These are phyloP conservation scores for Platycheirus rosarum DNA, from an alignment of 2,888 invertebrate genomes.

Conservation along the genomic window DNA sequence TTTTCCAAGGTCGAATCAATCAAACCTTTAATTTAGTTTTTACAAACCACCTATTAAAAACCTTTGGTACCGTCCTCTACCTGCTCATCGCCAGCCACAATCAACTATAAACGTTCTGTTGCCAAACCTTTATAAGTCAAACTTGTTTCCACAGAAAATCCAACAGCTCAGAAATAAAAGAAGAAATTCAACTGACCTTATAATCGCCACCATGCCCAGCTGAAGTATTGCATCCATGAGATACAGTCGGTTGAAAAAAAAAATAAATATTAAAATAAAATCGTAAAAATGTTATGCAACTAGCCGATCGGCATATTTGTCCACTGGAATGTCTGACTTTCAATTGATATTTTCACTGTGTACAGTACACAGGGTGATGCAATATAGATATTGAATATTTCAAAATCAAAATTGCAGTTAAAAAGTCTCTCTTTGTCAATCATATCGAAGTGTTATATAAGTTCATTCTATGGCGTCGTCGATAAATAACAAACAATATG, in stretches of 20 bases:
- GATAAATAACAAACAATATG: too few relatives aligned
- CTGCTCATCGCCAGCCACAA: background rate
- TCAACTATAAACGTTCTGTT: too few relatives aligned
- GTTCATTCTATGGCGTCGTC: too few relatives aligned
- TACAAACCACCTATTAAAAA: background rate
- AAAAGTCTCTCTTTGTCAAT: background rate
- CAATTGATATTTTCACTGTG: slow-evolving; percentile 21
- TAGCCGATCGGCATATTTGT: background rate
- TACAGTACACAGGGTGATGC: slow-evolving; percentile 24
- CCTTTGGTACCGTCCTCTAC: slow-evolving; percentile 8
- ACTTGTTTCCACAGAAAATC: slow-evolving; percentile 36
- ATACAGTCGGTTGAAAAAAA: background rate
- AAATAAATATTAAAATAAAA: slow-evolving; percentile 9
- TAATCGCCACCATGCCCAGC: slow-evolving; percentile 36
- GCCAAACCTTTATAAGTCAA: too few relatives aligned
- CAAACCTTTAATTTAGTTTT: slow-evolving; percentile 9
- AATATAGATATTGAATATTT: slow-evolving; percentile 6
- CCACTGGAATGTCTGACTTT: slow-evolving; percentile 31
- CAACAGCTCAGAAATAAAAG: slow-evolving; percentile 22
- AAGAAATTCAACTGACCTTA: slow-evolving; percentile 65
- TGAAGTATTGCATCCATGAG: slow-evolving; percentile 34
- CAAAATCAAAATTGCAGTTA: background rate
- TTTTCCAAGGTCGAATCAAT: slow-evolving; percentile 23
- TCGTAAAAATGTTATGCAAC: slow-evolving; percentile 40
- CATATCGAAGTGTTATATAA: background rate